Base-by-base conservation (phyloP, 2,113 vertebrate species). In the Trachemys scripta region DNA sequence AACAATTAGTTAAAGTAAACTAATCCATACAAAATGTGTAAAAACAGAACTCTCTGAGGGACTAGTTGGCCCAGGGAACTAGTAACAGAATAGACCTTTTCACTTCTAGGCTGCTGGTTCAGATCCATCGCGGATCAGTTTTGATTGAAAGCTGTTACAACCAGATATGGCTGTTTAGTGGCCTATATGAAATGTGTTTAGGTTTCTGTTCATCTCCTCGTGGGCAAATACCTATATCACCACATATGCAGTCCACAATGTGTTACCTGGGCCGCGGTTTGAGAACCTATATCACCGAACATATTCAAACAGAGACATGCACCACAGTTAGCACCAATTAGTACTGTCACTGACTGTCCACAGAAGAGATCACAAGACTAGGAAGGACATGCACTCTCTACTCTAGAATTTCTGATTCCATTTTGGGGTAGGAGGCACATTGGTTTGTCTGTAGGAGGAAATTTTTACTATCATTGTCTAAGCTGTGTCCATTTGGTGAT, bases 91-190 rank as follows among this genome's bases (percentile, higher is more conserved):
- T 8, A 76, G 11, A 49, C 38, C 38, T 17, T 53, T 53, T 35
- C 5, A 72, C 8, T 72, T 72, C 19, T 38, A 72, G n/a, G n/a
- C 4, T 72, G 50, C 22, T 51, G 80, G 35, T 42, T 82, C 80
- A 38, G 25, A 16, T 38, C 22, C 80, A 54, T n/a, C 35, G 11
- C 4, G 5, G n/a, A n/a, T 22, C 42, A 78, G 14, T 56, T 57
- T 49, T 16, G 53, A 38, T 10, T 29, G 9, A 10, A 72, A 53
- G 62, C 56, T 85, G 27, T 8, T 65, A 10, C 29, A 19, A 29
- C 25, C 1, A 11, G 57, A 47, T 94, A 35, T 31, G 50, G 20
- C 10, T 1, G 0, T 29, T 80, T 84, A 0, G 0, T 10, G 35
- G 56, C 69, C 49, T 0, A 0, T 22, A 12, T 31, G 11, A 2